Evolutionary conservation across 2,888 invertebrate genomes (phyloP).

Genomic region (Vesta saturnalis): DNA sequence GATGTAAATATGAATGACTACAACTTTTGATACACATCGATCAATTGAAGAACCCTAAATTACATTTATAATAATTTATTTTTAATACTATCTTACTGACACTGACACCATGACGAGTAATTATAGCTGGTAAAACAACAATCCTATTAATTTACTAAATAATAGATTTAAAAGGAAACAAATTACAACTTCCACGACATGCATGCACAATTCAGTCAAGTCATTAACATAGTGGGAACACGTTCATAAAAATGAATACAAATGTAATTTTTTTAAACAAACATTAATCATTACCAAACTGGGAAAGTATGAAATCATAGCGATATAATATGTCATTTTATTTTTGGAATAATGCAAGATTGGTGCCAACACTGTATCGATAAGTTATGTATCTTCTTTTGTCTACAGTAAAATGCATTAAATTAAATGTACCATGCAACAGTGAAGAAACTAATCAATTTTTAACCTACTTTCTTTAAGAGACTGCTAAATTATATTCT

Average conservation of each 20-base stretch:
- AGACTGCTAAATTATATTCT: too few species aligned
- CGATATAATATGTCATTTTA: not conserved
- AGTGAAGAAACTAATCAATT: too few species aligned
- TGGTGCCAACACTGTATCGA: too few species aligned
- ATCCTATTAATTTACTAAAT: conserved; percentile 42
- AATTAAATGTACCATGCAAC: too few species aligned
- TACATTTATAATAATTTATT: conserved; percentile 27
- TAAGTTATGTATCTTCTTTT: too few species aligned
- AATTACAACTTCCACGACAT: conserved; percentile 43
- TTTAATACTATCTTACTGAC: conserved; percentile 34
- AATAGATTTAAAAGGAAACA: conserved; percentile 43
- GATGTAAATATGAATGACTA: not conserved
- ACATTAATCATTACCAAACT: not conserved
- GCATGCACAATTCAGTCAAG: conserved; percentile 19
- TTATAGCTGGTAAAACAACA: conserved; percentile 35
- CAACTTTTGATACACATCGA: conserved; percentile 1
- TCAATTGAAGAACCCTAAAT: not conserved
- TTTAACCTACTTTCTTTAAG: too few species aligned
- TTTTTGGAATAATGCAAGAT: too few species aligned
- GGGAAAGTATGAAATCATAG: not conserved
- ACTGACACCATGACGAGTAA: conserved; percentile 32
- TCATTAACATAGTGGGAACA: conserved; percentile 27
- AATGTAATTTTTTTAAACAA: not conserved
- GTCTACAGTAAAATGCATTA: too few species aligned
- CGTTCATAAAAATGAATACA: conserved; percentile 17